Evolutionary conservation across 2,797 vertebrate genomes (phyloP).

Genomic region (Aplochiton taeniatus): DNA sequence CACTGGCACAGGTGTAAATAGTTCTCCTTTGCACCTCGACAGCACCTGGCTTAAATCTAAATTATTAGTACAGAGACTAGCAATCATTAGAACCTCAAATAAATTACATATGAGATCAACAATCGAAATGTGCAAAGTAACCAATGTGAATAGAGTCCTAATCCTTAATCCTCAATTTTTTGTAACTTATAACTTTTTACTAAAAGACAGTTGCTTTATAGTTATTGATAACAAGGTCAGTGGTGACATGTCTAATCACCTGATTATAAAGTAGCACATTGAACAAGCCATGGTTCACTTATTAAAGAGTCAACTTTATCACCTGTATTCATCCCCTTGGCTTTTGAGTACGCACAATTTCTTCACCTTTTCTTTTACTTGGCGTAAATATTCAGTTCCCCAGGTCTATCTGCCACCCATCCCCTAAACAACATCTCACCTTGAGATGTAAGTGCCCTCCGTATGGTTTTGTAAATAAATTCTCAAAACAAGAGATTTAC

Average conservation of each 20-base stretch:
- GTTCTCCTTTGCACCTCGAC: slow-evolving; percentile 24
- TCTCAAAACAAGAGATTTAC: slow-evolving; percentile 16
- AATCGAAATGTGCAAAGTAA: background rate
- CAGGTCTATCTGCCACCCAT: background rate
- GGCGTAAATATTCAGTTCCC: slow-evolving; percentile 6
- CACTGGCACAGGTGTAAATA: slow-evolving; percentile 34
- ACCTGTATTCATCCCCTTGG: slow-evolving; percentile 16
- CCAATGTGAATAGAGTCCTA: no score
- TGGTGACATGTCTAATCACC: background rate
- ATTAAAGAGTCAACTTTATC: background rate
- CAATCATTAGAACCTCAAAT: slow-evolving; percentile 39
- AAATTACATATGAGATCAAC: slow-evolving; percentile 27
- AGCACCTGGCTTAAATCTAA: slow-evolving; percentile 39
- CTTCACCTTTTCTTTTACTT: background rate
- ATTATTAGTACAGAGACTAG: slow-evolving; percentile 40
- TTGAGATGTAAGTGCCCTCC: no score
- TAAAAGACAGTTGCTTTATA: no score
- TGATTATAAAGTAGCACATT: slow-evolving; percentile 1
- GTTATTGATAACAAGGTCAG: no score
- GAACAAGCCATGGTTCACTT: background rate
- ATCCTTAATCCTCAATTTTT: no score
- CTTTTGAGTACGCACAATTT: background rate
- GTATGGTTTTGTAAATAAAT: no score
- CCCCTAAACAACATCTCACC: no score
- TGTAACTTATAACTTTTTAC: no score